Conservation (phyloP, 2,797 vertebrate genomes). For the Meriones psammophilus region DNA sequence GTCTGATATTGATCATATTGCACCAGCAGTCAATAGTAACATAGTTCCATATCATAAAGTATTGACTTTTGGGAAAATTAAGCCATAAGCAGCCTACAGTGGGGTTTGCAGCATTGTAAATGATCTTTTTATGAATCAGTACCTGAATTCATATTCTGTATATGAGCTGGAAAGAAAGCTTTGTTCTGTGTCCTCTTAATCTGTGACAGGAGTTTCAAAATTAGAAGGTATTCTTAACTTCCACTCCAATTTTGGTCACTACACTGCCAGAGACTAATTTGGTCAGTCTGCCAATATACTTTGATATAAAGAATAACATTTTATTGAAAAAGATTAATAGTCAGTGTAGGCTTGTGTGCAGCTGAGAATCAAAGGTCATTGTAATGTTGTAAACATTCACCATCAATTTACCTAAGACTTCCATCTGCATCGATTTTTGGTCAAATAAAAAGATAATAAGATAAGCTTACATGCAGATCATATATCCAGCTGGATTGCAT, state of each 20-base stretch:
- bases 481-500: conserved; percentile 7
- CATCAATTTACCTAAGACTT: not conserved
- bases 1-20: not conserved
- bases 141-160: not conserved
- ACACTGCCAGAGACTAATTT: not conserved
- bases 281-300: not conserved
- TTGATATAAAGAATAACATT: not conserved
- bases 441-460: conserved; percentile 32
- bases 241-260: not conserved
- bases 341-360: not conserved
- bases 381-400: not conserved
- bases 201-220: not conserved
- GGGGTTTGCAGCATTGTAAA: not conserved
- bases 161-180: not conserved
- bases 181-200: not conserved
- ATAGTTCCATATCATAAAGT: not conserved
- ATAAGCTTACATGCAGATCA: not conserved
- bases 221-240: not conserved
- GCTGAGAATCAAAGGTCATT: not conserved
- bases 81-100: not conserved
- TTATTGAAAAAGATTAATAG: not conserved
- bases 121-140: not conserved
- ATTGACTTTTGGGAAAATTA: not conserved
- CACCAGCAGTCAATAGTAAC: not conserved
- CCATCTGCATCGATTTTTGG: not conserved